Percentiles rank a stretch among this genome's conserved stretches.
Evolutionary conservation across 1,140 invertebrate genomes (phyloP).

Genomic region (Apis laboriosa): DNA sequence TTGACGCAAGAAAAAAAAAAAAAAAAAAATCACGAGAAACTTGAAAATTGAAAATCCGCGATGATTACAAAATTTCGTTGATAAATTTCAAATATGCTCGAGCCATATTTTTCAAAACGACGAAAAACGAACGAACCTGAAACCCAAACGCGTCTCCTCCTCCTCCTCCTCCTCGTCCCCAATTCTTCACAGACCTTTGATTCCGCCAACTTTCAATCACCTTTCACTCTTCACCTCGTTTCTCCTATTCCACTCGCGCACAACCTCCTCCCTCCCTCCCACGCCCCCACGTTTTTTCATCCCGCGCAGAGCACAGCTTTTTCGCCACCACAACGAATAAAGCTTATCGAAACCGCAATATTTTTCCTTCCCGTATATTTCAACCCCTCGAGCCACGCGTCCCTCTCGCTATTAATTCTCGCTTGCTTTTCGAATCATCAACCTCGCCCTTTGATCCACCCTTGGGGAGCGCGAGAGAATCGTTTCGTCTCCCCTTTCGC

Average conservation of each 20-base stretch:
- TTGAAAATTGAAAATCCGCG: too few species aligned
- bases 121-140: neutral
- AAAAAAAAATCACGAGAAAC: too few species aligned
- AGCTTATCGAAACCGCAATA: conserved; percentile 16
- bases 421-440: neutral
- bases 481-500: neutral
- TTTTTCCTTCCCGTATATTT: neutral
- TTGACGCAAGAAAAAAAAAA: too few species aligned
- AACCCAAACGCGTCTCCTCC: neutral
- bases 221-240: neutral
- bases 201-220: conserved; percentile 6
- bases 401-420: too few species aligned
- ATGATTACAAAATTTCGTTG: too few species aligned
- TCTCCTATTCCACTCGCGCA: too few species aligned
- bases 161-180: too few species aligned
- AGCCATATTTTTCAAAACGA: neutral
- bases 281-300: neutral
- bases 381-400: neutral
- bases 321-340: neutral
- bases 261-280: too few species aligned
- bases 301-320: neutral
- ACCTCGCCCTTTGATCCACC: neutral
- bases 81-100: too few species aligned
- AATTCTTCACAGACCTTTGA: conserved; percentile 1
- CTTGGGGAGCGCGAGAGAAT: neutral